These are phyloP conservation scores for Microcebus griseorufus DNA, from an alignment of 2,113 vertebrate genomes.

Conservation along the genomic window DNA sequence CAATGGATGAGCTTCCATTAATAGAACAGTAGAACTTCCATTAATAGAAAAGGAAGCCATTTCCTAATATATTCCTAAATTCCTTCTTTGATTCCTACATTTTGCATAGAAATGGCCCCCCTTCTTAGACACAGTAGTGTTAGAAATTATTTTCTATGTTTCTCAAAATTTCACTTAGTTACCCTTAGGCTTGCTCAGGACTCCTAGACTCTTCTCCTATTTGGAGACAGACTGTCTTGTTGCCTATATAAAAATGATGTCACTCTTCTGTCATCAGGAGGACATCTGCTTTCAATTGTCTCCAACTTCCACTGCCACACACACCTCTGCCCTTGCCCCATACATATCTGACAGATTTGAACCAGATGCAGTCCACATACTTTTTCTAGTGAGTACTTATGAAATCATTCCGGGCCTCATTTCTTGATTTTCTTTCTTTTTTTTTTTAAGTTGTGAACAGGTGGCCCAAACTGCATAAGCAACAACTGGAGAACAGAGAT, in stretches of 20 bases:
- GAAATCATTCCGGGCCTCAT: not conserved
- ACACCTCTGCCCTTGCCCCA: accelerated
- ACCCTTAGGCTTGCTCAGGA: not conserved
- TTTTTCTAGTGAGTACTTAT: not conserved
- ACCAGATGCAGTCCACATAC: not conserved
- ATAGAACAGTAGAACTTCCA: not conserved
- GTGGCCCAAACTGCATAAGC: constrained; percentile 45
- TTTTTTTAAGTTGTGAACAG: constrained; percentile 62
- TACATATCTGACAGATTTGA: not conserved
- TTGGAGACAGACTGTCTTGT: not conserved
- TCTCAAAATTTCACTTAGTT: not conserved
- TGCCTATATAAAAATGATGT: not conserved
- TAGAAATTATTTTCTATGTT: not conserved
- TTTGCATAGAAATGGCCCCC: not conserved
- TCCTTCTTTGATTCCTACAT: not conserved
- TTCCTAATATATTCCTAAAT: not conserved
- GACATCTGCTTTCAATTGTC: not conserved
- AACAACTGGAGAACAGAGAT: constrained; percentile 45
- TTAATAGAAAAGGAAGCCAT: constrained; percentile 2
- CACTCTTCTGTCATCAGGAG: not conserved
- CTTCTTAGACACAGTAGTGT: not conserved
- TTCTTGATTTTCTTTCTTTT: not conserved
- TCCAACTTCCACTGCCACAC: not conserved
- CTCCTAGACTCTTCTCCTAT: not conserved
- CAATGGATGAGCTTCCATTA: not conserved